A percentile compares a stretch with the other conserved stretches of the same genome.
phyloP scores from a whole-genome alignment of 2,888 invertebrate genomes.

The Euspilapteryx auroguttella region DNA sequence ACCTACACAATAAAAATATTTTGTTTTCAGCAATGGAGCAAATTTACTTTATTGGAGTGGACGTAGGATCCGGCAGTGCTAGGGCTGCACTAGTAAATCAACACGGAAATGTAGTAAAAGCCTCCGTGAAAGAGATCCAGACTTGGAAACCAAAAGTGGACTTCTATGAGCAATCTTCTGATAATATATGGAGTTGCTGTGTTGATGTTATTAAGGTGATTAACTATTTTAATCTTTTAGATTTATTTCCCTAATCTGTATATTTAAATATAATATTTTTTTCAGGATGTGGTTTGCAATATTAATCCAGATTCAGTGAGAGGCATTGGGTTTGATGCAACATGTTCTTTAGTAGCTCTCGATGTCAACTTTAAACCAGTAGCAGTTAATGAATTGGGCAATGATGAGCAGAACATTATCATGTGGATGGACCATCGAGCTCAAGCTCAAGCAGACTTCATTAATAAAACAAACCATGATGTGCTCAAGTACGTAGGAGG shows the following conservation, averaged over 20 bases:
- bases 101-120: constrained; percentile 67
- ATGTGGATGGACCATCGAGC: constrained; percentile 95
- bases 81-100: constrained; percentile 79
- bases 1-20: no score
- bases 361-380: constrained; percentile 70
- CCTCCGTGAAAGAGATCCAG: constrained; percentile 66
- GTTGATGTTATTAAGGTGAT: constrained; percentile 73
- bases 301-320: constrained; percentile 62
- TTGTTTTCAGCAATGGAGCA: no score
- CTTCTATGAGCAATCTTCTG: constrained; percentile 89
- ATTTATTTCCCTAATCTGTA: background rate
- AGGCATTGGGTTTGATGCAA: constrained; percentile 94
- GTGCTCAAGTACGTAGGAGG: constrained; percentile 88
- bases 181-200: constrained; percentile 84
- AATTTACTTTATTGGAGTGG: constrained; percentile 80
- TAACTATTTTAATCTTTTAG: background rate
- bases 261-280: constrained; percentile 5
- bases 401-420: constrained; percentile 77
- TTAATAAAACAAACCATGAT: constrained; percentile 75
- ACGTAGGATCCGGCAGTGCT: constrained; percentile 91
- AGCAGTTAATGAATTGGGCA: constrained; percentile 68
- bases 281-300: constrained; percentile 63
- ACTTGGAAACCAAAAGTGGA: constrained; percentile 78
- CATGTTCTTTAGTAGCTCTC: constrained; percentile 87
- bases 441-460: constrained; percentile 73